Percentiles rank a stretch among this genome's conserved stretches.
These are phyloP conservation scores for Alsophila aescularia DNA, from an alignment of 2,888 invertebrate genomes.

Conservation along the genomic window DNA sequence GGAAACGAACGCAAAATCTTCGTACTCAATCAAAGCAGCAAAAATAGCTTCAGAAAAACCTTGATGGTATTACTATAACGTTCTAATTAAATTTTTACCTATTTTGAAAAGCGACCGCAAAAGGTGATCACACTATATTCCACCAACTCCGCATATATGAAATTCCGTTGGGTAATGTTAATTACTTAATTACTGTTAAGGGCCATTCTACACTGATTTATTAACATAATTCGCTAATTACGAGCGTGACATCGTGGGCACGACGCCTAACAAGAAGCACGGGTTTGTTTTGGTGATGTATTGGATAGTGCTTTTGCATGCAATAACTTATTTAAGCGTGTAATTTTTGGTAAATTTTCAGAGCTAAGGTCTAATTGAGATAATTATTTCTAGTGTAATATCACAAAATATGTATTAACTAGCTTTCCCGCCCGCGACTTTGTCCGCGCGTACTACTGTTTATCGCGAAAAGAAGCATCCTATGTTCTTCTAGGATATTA, in stretches of 20 bases:
- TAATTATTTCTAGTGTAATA: no score
- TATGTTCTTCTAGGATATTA: no score
- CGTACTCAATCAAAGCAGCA: no score
- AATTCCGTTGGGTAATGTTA: conserved; percentile 61
- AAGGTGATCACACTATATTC: conserved; percentile 10
- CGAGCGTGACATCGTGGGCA: conserved; percentile 56
- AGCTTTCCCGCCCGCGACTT: no score
- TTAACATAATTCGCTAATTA: conserved; percentile 71
- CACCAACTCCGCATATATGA: conserved; percentile 40
- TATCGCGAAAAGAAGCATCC: no score
- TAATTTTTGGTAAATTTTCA: neutral
- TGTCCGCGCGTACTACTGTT: no score
- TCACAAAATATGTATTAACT: no score
- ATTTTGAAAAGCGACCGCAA: neutral
- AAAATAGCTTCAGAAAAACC: no score
- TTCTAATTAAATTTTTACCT: neutral
- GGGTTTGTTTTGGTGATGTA: conserved; percentile 28
- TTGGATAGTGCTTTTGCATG: conserved; percentile 15
- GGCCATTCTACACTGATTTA: conserved; percentile 68
- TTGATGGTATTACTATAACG: no score
- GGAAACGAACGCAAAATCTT: no score
- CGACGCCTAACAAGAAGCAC: conserved; percentile 25
- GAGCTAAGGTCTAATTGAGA: no score
- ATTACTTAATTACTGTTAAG: conserved; percentile 77
- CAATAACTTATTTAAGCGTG: conserved; percentile 4